Evolutionary conservation across 2,888 invertebrate species (phyloP), one percentile per base, ranked within the genome.

Genomic region (Serrognathus titanus): DNA sequence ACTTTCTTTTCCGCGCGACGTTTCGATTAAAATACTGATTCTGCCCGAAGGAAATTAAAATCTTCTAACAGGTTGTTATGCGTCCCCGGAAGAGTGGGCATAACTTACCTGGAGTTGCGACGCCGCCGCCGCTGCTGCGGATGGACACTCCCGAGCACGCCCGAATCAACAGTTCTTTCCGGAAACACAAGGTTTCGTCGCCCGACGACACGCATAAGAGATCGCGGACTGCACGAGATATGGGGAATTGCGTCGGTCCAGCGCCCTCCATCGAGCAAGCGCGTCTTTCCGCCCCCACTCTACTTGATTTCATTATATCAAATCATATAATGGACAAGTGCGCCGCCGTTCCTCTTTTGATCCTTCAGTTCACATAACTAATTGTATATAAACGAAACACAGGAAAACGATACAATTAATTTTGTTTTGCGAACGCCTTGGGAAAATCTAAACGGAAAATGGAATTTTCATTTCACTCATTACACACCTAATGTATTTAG

Each of bases 121-220:
- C 37, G n/a, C 41, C 47, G 46, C n/a, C 37, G 37, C 12, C 11
- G 39, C 10, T 40, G 37, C 40, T 51, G 10, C 51, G 39, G 38
- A 31, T 39, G 13, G 36, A 16, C 36, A 45, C 52, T 41, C 45
- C 52, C 58, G 58, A 60, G 51, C 57, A 55, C 57, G 58, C 53
- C 48, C 55, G 60, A 60, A 58, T 60, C 60, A 60, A 60, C 60
- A 60, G 60, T 60, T 60, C 53, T 58, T 57, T 48, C 55, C 48
- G 60, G 50, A 53, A 39, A 35, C 49, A 35, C 40, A 37, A 56
- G 20, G 38, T 46, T 53, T 41, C 43, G 43, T 48, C 60, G 48
- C 58, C 60, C 60, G 60, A 60, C 58, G 55, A 60, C 43, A 53
- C 51, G 53, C 58, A 55, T 60, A 55, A 60, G 58, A 60, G 53